Evolutionary conservation across 2,888 invertebrate genomes (phyloP).

Genomic region (Oxystoma pomonae): DNA sequence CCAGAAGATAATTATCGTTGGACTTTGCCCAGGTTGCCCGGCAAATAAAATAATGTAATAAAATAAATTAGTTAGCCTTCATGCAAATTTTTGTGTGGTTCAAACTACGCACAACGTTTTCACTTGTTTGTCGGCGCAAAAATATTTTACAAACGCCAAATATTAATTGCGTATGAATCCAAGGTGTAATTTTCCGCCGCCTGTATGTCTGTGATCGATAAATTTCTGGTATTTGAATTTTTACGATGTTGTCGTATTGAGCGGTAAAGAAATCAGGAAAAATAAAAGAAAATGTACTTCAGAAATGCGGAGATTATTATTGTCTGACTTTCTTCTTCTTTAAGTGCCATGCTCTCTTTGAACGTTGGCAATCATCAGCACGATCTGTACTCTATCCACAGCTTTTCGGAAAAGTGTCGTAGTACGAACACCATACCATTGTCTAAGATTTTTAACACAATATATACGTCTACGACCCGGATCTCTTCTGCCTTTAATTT

Average conservation of each 20-base stretch:
- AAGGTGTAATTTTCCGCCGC: background rate
- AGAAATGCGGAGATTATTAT: too few relatives aligned
- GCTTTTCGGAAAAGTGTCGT: too few relatives aligned
- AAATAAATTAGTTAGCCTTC: background rate
- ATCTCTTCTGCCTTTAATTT: too few relatives aligned
- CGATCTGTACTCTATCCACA: too few relatives aligned
- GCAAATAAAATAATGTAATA: background rate
- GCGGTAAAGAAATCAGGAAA: background rate
- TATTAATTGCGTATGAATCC: background rate
- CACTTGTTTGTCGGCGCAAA: background rate
- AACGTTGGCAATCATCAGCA: too few relatives aligned
- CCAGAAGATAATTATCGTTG: too few relatives aligned
- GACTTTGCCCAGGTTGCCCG: background rate
- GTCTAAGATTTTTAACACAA: too few relatives aligned
- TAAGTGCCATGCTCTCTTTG: too few relatives aligned
- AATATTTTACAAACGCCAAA: background rate
- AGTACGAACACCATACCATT: too few relatives aligned
- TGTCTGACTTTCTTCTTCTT: too few relatives aligned
- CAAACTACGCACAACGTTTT: background rate
- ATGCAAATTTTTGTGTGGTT: background rate
- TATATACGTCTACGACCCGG: too few relatives aligned
- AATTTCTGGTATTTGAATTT: background rate
- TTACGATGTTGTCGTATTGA: background rate
- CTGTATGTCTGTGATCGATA: background rate
- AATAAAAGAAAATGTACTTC: too few relatives aligned